These are phyloP conservation scores for Sericinus montela DNA, from an alignment of 2,888 invertebrate species.

Conservation along the genomic window DNA sequence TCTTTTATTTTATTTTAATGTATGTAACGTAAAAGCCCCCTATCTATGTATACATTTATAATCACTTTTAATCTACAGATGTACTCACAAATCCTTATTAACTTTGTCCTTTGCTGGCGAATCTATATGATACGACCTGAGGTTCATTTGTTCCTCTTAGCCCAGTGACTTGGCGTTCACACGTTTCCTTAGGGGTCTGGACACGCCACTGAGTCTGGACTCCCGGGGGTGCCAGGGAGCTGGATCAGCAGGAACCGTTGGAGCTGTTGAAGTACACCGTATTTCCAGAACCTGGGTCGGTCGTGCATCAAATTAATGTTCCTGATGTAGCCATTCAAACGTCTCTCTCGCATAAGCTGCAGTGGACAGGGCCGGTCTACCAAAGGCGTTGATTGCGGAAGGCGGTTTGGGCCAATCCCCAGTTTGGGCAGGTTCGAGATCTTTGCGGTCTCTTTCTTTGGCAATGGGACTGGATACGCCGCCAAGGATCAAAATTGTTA, in stretches of 20 bases:
- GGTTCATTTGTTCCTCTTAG: conserved; percentile 67
- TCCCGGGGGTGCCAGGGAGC: background rate
- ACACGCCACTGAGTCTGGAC: background rate
- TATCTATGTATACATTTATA: too few relatives aligned
- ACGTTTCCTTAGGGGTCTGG: background rate
- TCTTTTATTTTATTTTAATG: too few relatives aligned
- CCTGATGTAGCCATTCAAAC: conserved; percentile 1
- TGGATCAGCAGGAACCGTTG: background rate
- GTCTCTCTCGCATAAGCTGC: background rate
- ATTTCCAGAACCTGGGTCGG: background rate
- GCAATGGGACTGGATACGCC: conserved; percentile 70
- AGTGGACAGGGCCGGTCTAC: background rate
- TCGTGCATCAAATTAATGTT: background rate
- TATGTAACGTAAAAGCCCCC: too few relatives aligned
- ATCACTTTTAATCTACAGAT: background rate
- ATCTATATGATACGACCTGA: conserved; percentile 56
- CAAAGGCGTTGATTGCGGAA: conserved; percentile 20
- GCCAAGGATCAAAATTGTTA: conserved; percentile 9
- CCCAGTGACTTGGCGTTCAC: conserved; percentile 24
- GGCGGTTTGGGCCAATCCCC: conserved; percentile 9
- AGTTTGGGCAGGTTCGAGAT: conserved; percentile 19
- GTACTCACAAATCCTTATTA: conserved; percentile 50
- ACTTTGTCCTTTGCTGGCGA: conserved; percentile 44
- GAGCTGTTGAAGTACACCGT: background rate
- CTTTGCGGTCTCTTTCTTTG: conserved; percentile 34